These are phyloP conservation scores for Rapana venosa DNA, from an alignment of 2,888 invertebrate species.

Conservation along the genomic window DNA sequence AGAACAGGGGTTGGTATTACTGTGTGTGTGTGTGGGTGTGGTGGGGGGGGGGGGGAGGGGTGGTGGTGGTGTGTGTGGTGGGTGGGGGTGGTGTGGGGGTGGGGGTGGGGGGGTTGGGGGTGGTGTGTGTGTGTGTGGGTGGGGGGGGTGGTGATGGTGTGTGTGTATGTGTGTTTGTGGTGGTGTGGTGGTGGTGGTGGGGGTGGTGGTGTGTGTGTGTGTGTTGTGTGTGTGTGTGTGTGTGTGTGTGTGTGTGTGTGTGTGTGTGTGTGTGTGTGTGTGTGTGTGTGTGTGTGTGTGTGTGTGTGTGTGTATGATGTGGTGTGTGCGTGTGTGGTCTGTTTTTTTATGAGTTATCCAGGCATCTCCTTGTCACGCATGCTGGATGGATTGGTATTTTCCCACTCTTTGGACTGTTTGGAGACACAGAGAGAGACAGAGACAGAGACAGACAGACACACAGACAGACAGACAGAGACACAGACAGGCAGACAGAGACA, in stretches of 20 bases:
- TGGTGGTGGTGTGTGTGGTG: constrained; percentile 9
- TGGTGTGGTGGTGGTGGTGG: not conserved
- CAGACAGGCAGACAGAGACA: not conserved
- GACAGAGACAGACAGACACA: not conserved
- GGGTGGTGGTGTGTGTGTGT: no score
- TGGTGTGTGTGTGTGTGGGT: not conserved
- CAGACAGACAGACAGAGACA: constrained; percentile 1
- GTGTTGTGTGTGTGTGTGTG: no score
- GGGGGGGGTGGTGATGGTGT: not conserved
- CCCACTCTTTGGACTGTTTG: not conserved
- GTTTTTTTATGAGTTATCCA: no score
- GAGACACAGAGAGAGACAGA: not conserved
- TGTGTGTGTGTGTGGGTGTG: not conserved
- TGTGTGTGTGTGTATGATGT: not conserved
- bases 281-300: constrained; percentile 19
- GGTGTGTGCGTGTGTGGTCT: no score
- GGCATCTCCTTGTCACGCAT: not conserved
- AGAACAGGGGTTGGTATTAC: not conserved
- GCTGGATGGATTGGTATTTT: not conserved
- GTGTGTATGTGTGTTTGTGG: not conserved
- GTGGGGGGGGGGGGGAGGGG: not conserved
- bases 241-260: constrained; percentile 14
- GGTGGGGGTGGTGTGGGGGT: not conserved
- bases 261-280: constrained; percentile 18
- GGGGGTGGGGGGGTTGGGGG: not conserved